These are phyloP conservation scores for Hippocampus comes DNA, from an alignment of 2,113 vertebrate genomes.

Conservation along the genomic window DNA sequence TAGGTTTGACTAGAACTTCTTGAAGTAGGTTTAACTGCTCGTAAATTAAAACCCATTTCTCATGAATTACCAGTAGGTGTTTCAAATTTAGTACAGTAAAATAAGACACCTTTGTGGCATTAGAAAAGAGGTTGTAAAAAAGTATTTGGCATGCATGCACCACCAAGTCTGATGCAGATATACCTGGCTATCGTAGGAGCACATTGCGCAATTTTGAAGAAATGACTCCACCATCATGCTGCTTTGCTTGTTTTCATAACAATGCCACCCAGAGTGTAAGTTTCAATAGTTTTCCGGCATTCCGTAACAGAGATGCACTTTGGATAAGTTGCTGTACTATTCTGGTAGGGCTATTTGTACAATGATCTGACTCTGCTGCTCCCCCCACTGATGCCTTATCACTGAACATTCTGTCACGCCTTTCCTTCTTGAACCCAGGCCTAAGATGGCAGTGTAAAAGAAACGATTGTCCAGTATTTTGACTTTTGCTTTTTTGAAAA, in stretches of 20 bases:
- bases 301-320: background rate
- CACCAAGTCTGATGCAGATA: background rate
- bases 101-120: too few species aligned
- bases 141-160: too few species aligned
- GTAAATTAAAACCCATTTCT: too few species aligned
- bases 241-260: background rate
- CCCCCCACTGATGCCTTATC: slow-evolving; percentile 8
- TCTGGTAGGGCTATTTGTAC: background rate
- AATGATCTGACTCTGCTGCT: background rate
- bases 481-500: background rate
- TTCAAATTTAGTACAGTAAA: too few species aligned
- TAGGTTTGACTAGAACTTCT: too few species aligned
- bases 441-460: background rate
- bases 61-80: too few species aligned
- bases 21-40: too few species aligned
- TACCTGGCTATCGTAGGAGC: background rate
- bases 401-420: slow-evolving; percentile 9
- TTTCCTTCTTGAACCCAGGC: slow-evolving; percentile 1
- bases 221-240: background rate
- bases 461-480: slow-evolving; percentile 2
- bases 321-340: background rate
- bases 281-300: background rate
- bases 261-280: background rate
- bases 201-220: background rate
- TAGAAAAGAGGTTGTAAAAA: too few species aligned